Percentiles rank a stretch among this genome's conserved stretches.
These are phyloP conservation scores for Terrapene triunguis DNA, from an alignment of 2,113 vertebrate species.

Conservation along the genomic window DNA sequence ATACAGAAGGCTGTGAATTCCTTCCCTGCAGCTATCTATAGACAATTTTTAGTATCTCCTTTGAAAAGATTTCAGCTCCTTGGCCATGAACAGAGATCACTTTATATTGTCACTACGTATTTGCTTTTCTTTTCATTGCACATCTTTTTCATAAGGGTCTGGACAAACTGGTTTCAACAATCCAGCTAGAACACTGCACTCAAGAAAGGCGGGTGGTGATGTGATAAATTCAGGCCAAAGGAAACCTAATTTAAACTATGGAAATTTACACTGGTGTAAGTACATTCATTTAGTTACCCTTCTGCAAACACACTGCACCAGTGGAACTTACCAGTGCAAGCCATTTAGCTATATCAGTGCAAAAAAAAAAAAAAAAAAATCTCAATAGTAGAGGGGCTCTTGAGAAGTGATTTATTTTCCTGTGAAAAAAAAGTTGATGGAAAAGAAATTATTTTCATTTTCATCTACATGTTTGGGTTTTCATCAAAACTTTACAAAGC, in stretches of 20 bases:
- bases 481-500: not conserved
- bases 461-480: not conserved
- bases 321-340: not conserved
- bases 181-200: not conserved
- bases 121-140: conserved; percentile 28
- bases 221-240: conserved; percentile 13
- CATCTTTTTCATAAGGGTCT: conserved; percentile 37
- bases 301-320: not conserved
- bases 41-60: conserved; percentile 13
- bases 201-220: conserved; percentile 52
- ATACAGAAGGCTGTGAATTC: not conserved
- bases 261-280: not conserved
- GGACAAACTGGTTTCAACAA: conserved; percentile 38
- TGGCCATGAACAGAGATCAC: not conserved
- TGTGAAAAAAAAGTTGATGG: not conserved
- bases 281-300: not conserved
- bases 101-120: conserved; percentile 30
- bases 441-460: not conserved
- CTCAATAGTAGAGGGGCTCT: not conserved
- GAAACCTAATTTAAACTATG: not conserved
- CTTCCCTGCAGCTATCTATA: not conserved
- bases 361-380: not conserved
- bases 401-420: not conserved
- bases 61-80: not conserved
- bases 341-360: not conserved